phyloP scores from a whole-genome alignment of 2,113 vertebrate genomes.

The Varanus komodoensis region DNA sequence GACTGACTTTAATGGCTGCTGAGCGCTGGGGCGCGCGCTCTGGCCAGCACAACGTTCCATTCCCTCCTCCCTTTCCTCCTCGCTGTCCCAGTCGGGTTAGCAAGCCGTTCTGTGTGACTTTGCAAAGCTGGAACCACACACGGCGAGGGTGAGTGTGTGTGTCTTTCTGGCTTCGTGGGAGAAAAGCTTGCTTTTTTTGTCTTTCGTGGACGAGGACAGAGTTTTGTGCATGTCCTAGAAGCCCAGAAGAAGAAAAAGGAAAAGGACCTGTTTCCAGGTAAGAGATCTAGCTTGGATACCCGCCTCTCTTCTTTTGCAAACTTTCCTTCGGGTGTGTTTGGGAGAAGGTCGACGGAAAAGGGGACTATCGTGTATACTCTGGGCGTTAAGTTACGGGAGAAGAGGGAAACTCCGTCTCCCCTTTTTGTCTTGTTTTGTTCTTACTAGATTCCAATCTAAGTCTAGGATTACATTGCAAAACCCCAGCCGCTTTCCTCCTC shows the following conservation, averaged over 20 bases:
- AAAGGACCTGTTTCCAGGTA: conserved; percentile 12
- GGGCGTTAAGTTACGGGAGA: background rate
- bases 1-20: conserved; percentile 33
- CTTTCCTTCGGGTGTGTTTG: background rate
- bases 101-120: conserved; percentile 1
- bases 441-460: conserved; percentile 2
- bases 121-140: background rate
- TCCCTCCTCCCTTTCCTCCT: background rate
- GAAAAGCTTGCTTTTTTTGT: too few species aligned
- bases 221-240: background rate
- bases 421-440: conserved; percentile 18
- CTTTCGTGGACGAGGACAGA: background rate
- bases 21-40: conserved; percentile 5
- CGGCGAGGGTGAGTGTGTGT: background rate
- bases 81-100: background rate
- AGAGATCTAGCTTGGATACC: background rate
- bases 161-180: background rate
- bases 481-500: background rate
- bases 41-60: background rate
- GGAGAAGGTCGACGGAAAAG: background rate
- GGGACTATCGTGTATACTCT: background rate
- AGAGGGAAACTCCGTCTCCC: background rate
- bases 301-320: conserved; percentile 6
- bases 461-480: conserved; percentile 6
- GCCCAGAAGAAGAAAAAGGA: background rate